Conservation (phyloP, 2,888 invertebrate species). For the Andrena camellia region DNA sequence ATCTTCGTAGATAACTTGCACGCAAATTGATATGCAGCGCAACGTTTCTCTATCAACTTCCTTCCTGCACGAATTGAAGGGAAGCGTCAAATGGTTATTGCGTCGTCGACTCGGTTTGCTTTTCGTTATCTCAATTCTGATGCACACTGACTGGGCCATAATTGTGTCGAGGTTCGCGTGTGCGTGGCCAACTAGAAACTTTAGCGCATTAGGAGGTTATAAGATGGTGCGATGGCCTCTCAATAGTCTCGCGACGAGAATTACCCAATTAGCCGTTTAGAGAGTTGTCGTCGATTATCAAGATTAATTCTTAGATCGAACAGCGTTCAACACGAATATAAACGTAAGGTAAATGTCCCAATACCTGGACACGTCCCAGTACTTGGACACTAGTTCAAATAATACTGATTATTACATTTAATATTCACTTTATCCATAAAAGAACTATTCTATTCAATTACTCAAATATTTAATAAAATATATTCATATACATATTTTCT, state of each 20-base stretch:
- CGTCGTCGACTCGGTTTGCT: constrained; percentile 56
- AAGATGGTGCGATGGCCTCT: constrained; percentile 54
- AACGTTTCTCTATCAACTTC: constrained; percentile 79
- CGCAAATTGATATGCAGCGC: constrained; percentile 78
- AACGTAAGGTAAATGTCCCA: no score
- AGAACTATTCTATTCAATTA: no score
- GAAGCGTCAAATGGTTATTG: constrained; percentile 67
- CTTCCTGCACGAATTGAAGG: constrained; percentile 78
- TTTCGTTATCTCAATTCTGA: constrained; percentile 67
- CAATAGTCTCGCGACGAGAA: constrained; percentile 42
- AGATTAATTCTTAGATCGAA: neutral
- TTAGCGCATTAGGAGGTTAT: constrained; percentile 13
- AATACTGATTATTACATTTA: no score
- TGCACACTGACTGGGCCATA: constrained; percentile 33
- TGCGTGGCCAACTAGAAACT: constrained; percentile 12
- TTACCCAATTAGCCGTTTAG: constrained; percentile 15
- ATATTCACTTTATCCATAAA: no score
- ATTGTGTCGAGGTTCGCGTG: constrained; percentile 34
- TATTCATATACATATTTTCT: no score
- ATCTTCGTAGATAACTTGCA: constrained; percentile 15
- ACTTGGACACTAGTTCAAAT: no score
- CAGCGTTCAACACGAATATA: neutral
- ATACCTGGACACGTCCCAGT: no score
- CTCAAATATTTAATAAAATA: no score
- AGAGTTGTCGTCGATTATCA: constrained; percentile 12